phyloP scores from a whole-genome alignment of 1,140 invertebrate species.

The Vanessa tameamea region DNA sequence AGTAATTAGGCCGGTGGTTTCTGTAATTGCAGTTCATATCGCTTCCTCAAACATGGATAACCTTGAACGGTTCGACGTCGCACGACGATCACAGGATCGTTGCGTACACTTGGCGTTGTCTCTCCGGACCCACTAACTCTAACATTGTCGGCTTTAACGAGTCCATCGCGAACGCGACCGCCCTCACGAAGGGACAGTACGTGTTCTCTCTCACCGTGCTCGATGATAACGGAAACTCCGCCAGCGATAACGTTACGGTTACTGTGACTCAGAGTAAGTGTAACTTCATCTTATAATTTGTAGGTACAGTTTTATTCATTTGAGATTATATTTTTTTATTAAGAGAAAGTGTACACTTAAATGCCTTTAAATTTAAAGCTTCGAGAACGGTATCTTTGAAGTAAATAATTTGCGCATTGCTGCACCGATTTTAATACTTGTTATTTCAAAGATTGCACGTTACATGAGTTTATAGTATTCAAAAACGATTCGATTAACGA shows the following conservation, averaged over 20 bases:
- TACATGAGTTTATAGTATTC: too few relatives aligned
- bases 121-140: constrained; percentile 84
- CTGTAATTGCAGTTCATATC: constrained; percentile 85
- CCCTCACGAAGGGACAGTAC: constrained; percentile 92
- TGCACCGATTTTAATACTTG: too few relatives aligned
- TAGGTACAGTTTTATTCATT: constrained; percentile 12
- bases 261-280: constrained; percentile 95
- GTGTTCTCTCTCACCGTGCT: constrained; percentile 91
- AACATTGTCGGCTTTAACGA: constrained; percentile 79
- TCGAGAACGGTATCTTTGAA: too few relatives aligned
- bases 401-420: too few relatives aligned
- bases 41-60: constrained; percentile 89
- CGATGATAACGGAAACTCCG: constrained; percentile 91
- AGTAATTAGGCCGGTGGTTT: constrained; percentile 8
- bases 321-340: background rate
- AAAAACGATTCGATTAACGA: too few relatives aligned
- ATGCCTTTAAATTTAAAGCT: too few relatives aligned
- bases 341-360: too few relatives aligned
- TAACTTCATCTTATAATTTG: background rate
- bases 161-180: constrained; percentile 87
- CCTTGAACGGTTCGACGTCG: constrained; percentile 90
- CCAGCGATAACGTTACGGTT: constrained; percentile 86
- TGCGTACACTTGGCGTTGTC: constrained; percentile 91
- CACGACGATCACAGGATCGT: constrained; percentile 92
- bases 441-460: too few relatives aligned